Base-by-base conservation (phyloP, 2,888 invertebrate genomes). In the Philopedon plagiatum region DNA sequence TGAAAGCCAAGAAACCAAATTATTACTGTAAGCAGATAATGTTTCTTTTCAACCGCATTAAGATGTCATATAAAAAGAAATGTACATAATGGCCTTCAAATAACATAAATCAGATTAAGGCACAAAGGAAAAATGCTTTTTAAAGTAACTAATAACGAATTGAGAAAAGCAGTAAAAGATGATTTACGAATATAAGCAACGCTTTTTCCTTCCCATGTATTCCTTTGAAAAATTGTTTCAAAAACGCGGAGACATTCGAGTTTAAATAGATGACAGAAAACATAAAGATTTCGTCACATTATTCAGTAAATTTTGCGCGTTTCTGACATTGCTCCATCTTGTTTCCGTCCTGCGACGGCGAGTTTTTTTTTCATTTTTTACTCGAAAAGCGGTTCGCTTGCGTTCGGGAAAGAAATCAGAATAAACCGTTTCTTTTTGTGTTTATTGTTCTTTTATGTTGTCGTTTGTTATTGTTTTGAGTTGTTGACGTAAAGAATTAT, bases 281-380 rank as follows among this genome's bases (percentile, higher is more conserved):
- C 78, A 76, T 78, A 78, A 76, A 77, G 78, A 75, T 76, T 73
- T 71, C 72, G 78, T 77, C 78, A 77, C 76, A 77, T 78, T 78
- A 76, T 74, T 75, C 76, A 74, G 76, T 77, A 76, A 78, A 75
- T 76, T 78, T 76, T 76, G 75, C 77, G 74, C 73, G 32, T 49
- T 46, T 29, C 51, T 54, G 51, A 54, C 51, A 54, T 54, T 18
- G 51, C 29, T 29, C 15, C 15, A 51, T 51, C 26, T 51, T 51
- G 51, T 54, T 54, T 29, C 51, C 51, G 51, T 54, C 26, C 9
- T 26, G 26, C 26, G 49, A 49, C 11, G 49, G 23, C 51, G 23
- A 51, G 29, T 29, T 29, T 54, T 54, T 54, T 23, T 29, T 21
- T 29, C 26, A 18, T 54, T 54, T 29, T 18, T 29, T 29, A n/a